A percentile compares a stretch with the other conserved stretches of the same genome.
Evolutionary conservation across 2,797 vertebrate species (phyloP).

Genomic region (Gadopsis marmoratus): DNA sequence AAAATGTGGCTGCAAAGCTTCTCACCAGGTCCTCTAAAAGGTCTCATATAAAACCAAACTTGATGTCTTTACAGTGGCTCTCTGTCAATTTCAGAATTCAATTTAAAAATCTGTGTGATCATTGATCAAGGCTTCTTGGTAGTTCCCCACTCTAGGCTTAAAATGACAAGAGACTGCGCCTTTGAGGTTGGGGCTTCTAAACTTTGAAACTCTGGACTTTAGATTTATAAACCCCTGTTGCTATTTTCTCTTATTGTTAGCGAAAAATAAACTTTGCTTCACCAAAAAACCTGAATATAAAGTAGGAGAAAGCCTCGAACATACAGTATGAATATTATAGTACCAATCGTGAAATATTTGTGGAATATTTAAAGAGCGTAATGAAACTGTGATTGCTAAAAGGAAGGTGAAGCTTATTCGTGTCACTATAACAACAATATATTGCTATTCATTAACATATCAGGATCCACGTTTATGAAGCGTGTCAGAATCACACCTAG

Average conservation of each 20-base stretch:
- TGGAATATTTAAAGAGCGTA: not conserved
- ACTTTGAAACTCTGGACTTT: not conserved
- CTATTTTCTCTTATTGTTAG: constrained; percentile 6
- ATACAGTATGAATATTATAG: not conserved
- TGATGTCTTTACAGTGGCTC: not conserved
- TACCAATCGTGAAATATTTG: not conserved
- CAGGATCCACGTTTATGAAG: not conserved
- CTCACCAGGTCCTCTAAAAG: constrained; percentile 12
- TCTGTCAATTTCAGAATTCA: constrained; percentile 16
- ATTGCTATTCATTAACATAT: not conserved
- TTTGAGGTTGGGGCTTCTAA: constrained; percentile 23
- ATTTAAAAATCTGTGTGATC: constrained; percentile 45
- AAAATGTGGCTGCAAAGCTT: not conserved
- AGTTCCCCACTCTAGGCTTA: not conserved
- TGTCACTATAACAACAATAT: not conserved
- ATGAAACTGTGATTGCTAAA: not conserved
- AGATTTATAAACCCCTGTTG: not conserved
- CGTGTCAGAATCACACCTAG: not conserved
- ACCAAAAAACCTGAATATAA: not conserved
- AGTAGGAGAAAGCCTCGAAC: not conserved
- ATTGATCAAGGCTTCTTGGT: constrained; percentile 9
- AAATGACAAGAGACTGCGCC: not conserved
- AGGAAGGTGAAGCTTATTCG: not conserved
- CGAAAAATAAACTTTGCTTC: not conserved
- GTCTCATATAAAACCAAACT: constrained; percentile 13